phyloP scores from a whole-genome alignment of 2,113 vertebrate genomes.

The Oncorhynchus gorbuscha region DNA sequence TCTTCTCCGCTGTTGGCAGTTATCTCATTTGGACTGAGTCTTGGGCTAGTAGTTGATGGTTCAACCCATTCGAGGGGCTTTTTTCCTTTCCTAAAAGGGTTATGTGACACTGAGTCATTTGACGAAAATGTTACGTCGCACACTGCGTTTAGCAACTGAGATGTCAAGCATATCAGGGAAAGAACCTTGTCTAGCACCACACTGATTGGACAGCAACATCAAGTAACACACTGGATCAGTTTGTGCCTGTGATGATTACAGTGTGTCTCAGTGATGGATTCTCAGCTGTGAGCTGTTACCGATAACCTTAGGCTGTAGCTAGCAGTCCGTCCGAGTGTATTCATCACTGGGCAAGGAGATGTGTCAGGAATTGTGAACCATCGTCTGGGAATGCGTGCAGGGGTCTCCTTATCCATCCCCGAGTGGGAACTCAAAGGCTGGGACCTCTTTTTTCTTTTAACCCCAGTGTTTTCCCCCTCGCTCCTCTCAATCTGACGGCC shows the following conservation, averaged over 20 bases:
- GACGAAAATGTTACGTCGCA: no score
- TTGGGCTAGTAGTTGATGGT: neutral
- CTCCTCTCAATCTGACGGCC: constrained; percentile 25
- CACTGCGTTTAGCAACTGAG: no score
- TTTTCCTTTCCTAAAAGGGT: neutral
- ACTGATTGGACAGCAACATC: no score
- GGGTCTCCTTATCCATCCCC: constrained; percentile 62
- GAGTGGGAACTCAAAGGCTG: constrained; percentile 66
- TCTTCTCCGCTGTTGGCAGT: constrained; percentile 18
- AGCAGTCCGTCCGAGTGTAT: constrained; percentile 37
- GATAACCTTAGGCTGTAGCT: constrained; percentile 30
- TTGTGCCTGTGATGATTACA: constrained; percentile 1
- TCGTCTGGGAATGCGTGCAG: constrained; percentile 78
- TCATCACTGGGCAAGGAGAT: constrained; percentile 63
- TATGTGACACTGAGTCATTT: no score
- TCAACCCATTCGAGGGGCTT: neutral
- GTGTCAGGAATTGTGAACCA: constrained; percentile 71
- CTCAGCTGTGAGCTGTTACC: constrained; percentile 24
- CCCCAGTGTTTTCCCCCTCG: constrained; percentile 21
- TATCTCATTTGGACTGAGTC: constrained; percentile 49
- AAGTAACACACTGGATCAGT: no score
- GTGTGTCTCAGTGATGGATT: constrained; percentile 52
- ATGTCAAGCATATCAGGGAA: no score
- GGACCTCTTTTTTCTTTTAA: constrained; percentile 48
- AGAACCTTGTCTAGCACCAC: no score